Conservation (phyloP, 2,797 vertebrate genomes). For the Falco concolor region DNA sequence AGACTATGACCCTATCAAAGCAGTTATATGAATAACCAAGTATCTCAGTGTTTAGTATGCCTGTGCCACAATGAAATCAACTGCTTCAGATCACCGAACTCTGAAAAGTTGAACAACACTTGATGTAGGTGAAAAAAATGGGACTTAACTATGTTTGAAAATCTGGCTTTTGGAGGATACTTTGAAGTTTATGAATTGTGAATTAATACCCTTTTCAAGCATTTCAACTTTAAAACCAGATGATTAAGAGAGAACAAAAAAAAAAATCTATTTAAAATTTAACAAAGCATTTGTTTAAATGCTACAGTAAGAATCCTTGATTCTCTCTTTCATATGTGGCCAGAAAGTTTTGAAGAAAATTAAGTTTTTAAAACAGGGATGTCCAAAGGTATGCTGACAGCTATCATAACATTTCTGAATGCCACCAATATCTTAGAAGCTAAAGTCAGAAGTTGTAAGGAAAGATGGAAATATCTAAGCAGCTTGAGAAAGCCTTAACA, state of each 20-base stretch:
- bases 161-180: background rate
- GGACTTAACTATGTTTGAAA: background rate
- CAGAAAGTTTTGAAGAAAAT: background rate
- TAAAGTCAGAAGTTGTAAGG: background rate
- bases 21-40: background rate
- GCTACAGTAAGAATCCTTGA: background rate
- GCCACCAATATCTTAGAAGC: background rate
- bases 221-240: background rate
- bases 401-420: background rate
- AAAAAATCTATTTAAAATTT: background rate
- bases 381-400: background rate
- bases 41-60: background rate
- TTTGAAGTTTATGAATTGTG: background rate
- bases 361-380: background rate
- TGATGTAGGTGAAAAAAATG: background rate
- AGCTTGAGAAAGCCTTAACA: background rate
- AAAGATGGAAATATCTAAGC: background rate
- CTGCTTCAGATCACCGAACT: background rate
- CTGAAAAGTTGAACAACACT: background rate
- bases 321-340: background rate
- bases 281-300: background rate
- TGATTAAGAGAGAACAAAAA: background rate
- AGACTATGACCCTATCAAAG: background rate
- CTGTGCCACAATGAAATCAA: background rate
- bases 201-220: background rate